Percentiles rank a stretch among this genome's conserved stretches.
Conservation (phyloP, 92 coral and sea anemone species). For the Isaurus tuberculatus region DNA sequence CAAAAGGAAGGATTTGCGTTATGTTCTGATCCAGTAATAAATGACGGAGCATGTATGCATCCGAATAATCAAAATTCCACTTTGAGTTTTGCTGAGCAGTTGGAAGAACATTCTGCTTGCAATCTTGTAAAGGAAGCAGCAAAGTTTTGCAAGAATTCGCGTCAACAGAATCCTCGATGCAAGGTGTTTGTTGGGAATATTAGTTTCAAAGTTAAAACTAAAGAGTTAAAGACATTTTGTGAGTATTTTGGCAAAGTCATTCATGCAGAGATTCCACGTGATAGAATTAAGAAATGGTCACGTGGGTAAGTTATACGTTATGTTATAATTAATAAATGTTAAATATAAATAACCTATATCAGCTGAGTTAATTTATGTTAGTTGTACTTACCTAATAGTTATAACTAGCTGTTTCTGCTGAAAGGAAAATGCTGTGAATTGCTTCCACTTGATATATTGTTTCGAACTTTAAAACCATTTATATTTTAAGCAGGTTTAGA, state of each 20-base stretch:
- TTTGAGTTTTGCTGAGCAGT: background rate
- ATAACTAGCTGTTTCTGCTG: too few species aligned
- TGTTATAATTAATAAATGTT: too few species aligned
- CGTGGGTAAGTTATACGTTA: constrained; percentile 82
- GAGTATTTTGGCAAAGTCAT: constrained; percentile 84
- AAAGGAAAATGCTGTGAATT: too few species aligned
- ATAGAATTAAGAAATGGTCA: constrained; percentile 81
- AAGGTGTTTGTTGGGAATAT: constrained; percentile 97
- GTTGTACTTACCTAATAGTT: too few species aligned
- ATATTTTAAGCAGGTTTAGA: too few species aligned
- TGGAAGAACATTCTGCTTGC: background rate
- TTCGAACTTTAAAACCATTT: too few species aligned
- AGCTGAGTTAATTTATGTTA: too few species aligned
- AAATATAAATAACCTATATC: too few species aligned
- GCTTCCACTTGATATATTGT: too few species aligned
- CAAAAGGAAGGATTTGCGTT: constrained; percentile 43
- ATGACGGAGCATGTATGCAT: background rate
- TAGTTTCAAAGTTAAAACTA: constrained; percentile 76
- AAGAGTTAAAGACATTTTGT: constrained; percentile 80
- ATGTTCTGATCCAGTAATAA: constrained; percentile 27
- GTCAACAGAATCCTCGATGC: constrained; percentile 69
- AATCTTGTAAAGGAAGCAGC: constrained; percentile 59
- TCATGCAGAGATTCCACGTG: constrained; percentile 81
- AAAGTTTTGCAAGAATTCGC: constrained; percentile 59
- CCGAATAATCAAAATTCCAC: background rate